Evolutionary conservation across 2,113 vertebrate genomes (phyloP).

Genomic region (Zapus hudsonius): DNA sequence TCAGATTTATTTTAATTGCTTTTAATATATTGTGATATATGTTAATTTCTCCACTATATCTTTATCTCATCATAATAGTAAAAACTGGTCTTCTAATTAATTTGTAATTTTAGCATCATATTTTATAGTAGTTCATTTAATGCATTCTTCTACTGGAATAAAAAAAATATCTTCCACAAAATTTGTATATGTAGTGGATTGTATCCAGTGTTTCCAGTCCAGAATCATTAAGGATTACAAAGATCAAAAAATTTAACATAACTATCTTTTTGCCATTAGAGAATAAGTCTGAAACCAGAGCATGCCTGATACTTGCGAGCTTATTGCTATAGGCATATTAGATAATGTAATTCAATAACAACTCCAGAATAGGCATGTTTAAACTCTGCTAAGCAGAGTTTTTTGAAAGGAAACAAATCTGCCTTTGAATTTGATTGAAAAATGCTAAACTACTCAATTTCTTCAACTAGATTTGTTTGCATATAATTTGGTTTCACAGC

Average conservation of each 20-base stretch:
- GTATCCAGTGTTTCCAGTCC: background rate
- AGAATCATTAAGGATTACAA: background rate
- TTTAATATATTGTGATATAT: background rate
- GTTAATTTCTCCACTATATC: background rate
- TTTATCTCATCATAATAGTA: background rate
- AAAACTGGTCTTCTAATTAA: background rate
- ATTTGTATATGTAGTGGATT: background rate
- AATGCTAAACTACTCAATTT: conserved; percentile 63
- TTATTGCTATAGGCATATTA: background rate
- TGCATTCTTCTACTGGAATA: background rate
- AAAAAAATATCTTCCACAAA: background rate
- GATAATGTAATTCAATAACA: conserved; percentile 49
- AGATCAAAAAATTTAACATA: background rate
- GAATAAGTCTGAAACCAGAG: background rate
- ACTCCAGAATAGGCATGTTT: conserved; percentile 40
- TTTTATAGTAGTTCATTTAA: no score
- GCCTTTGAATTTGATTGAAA: conserved; percentile 65
- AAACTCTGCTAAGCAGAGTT: conserved; percentile 53
- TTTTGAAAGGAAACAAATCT: background rate
- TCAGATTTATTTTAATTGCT: background rate
- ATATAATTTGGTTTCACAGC: conserved; percentile 55
- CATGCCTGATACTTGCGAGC: background rate
- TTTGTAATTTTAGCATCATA: background rate
- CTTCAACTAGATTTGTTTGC: conserved; percentile 69
- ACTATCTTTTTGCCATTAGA: background rate